Evolutionary conservation across 2,113 vertebrate genomes (phyloP), one percentile per base, ranked within the genome.

Genomic region (Rhinoptilus africanus): DNA sequence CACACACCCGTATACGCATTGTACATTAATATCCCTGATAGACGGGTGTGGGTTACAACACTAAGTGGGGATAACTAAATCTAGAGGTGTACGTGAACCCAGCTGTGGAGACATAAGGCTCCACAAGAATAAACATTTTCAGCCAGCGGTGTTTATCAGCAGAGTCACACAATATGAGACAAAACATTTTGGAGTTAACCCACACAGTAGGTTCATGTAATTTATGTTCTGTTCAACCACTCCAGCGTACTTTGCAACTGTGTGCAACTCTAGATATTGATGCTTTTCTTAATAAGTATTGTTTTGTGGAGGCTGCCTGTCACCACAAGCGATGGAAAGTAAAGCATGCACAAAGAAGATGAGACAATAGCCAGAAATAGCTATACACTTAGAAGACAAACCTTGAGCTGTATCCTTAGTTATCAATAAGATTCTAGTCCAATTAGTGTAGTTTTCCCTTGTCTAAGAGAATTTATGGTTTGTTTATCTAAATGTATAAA

Each of bases 1-100:
- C 72, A 20, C 18, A 7, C 20, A 0, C 1, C n/a, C 5, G 3
- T 23, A 12, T n/a, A n/a, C 3, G 2, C 26, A 5, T 9, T 20
- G 17, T 3, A 30, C 56, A 5, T 74, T 50, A 47, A 5, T 26
- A 48, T 68, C 57, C 23, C 27, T 68, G 48, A 54, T 2, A 37
- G 48, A 12, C 24, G 22, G 21, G 32, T 28, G 43, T 92, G 85
- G 39, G 8, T 77, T 37, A n/a, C 35, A 62, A 90, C 85, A 37
- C 39, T 56, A 24, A 28, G 39, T 13, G 32, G 30, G 15, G 10
- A 57, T 66, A 41, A 21, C 35, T 60, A n/a, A 81, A 64, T 60
- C 56, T 20, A 53, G 69, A 71, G 45, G 34, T 37, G 24, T 30
- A 8, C 54, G 21, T 37, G 71, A 82, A 69, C 32, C 32, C 41